Evolutionary conservation across 1,140 invertebrate genomes (phyloP).

Genomic region (Caenorhabditis inopinata): DNA sequence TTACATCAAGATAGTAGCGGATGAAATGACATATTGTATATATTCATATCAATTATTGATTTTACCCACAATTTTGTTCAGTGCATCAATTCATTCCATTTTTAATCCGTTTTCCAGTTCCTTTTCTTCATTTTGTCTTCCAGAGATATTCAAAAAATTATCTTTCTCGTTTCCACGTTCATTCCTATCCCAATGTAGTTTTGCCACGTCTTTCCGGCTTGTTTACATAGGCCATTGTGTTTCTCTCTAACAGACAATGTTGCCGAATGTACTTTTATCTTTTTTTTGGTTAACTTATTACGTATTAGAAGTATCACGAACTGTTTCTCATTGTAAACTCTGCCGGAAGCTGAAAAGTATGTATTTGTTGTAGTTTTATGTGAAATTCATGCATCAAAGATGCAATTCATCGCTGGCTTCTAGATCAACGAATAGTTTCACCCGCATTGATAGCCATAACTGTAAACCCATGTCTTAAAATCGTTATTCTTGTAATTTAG

Average conservation of each 20-base stretch:
- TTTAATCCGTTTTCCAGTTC: neutral
- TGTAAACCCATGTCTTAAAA: neutral
- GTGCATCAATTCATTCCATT: neutral
- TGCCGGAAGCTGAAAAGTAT: too few relatives aligned
- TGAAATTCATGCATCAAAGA: too few relatives aligned
- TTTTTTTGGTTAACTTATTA: too few relatives aligned
- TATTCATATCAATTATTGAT: neutral
- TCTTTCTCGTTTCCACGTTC: neutral
- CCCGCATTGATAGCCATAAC: neutral
- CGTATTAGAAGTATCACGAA: too few relatives aligned
- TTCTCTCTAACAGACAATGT: neutral
- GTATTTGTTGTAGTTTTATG: too few relatives aligned
- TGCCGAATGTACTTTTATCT: too few relatives aligned
- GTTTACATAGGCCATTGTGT: neutral
- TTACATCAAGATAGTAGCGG: neutral
- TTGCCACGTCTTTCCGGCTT: neutral
- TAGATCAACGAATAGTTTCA: neutral
- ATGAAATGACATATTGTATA: slow-evolving; percentile 28
- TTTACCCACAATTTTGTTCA: neutral
- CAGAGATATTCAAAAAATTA: neutral
- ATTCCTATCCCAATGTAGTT: neutral
- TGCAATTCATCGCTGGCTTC: neutral
- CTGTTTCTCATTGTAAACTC: too few relatives aligned
- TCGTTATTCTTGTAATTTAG: neutral
- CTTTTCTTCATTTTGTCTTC: neutral